Percentiles rank a stretch among this genome's conserved stretches.
Conservation (phyloP, 2,797 vertebrate species). For the Thamnophis elegans region DNA sequence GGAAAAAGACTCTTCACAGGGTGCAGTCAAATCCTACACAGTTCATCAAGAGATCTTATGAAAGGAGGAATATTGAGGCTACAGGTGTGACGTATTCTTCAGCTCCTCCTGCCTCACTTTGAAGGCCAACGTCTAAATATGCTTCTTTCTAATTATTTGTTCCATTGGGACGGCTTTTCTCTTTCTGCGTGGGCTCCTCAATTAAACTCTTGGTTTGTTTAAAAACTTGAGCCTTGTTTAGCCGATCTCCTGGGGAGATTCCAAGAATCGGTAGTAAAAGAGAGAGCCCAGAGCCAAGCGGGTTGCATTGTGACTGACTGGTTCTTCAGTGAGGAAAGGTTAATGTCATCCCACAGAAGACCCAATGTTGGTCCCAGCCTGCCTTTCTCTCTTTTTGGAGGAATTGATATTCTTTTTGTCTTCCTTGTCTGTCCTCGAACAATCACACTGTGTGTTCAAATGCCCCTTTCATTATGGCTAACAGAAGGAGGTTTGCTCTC, state of each 20-base stretch:
- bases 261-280: constrained; percentile 56
- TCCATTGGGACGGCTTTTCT: constrained; percentile 7
- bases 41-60: constrained; percentile 57
- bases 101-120: constrained; percentile 24
- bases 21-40: constrained; percentile 63
- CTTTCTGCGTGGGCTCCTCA: constrained; percentile 57
- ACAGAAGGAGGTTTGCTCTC: not conserved
- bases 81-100: constrained; percentile 59
- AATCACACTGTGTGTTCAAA: not conserved
- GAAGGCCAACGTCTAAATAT: constrained; percentile 42
- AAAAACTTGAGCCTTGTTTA: constrained; percentile 65
- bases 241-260: constrained; percentile 52
- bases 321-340: constrained; percentile 46
- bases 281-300: constrained; percentile 38
- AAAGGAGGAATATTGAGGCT: constrained; percentile 59
- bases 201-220: constrained; percentile 68
- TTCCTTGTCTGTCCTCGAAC: not conserved
- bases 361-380: not conserved
- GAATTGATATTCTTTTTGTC: not conserved
- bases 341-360: constrained; percentile 42
- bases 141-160: constrained; percentile 48
- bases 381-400: constrained; percentile 13
- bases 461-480: constrained; percentile 8
- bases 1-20: constrained; percentile 61
- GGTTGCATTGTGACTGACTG: constrained; percentile 45